Percentiles rank a stretch among this genome's conserved stretches.
phyloP scores from a whole-genome alignment of 2,797 vertebrate species.

The Semaprochilodus insignis region DNA sequence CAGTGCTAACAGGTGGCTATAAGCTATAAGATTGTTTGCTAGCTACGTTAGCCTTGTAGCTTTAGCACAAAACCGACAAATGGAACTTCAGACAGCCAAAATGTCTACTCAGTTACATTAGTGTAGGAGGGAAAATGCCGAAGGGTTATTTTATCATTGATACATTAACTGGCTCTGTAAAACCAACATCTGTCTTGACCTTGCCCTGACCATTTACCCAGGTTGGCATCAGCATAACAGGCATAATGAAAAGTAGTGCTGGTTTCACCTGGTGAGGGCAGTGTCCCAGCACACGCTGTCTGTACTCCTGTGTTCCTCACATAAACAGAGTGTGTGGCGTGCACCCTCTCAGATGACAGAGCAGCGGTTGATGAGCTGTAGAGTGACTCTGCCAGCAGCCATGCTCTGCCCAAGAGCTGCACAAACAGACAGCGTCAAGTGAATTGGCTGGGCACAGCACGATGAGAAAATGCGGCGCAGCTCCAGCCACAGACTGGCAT shows the following conservation, averaged over 20 bases:
- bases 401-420: conserved; percentile 62
- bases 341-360: conserved; percentile 68
- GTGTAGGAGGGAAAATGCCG: too few relatives aligned
- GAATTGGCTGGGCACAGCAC: conserved; percentile 68
- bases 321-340: conserved; percentile 64
- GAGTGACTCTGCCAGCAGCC: conserved; percentile 69
- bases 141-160: too few relatives aligned
- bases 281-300: conserved; percentile 35
- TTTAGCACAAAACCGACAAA: too few relatives aligned
- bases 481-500: conserved; percentile 4
- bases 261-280: conserved; percentile 19
- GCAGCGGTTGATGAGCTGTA: background rate
- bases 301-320: conserved; percentile 60
- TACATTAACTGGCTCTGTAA: background rate
- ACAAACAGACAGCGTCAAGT: conserved; percentile 75
- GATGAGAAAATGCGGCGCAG: conserved; percentile 42
- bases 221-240: background rate
- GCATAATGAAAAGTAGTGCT: background rate
- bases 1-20: too few relatives aligned
- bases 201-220: background rate
- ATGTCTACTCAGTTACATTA: too few relatives aligned
- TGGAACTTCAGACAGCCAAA: too few relatives aligned
- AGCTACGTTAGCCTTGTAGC: too few relatives aligned
- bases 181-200: background rate
- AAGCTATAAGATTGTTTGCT: too few relatives aligned